Evolutionary conservation across 2,113 vertebrate genomes (phyloP).

Genomic region (Ailuropoda melanoleuca): DNA sequence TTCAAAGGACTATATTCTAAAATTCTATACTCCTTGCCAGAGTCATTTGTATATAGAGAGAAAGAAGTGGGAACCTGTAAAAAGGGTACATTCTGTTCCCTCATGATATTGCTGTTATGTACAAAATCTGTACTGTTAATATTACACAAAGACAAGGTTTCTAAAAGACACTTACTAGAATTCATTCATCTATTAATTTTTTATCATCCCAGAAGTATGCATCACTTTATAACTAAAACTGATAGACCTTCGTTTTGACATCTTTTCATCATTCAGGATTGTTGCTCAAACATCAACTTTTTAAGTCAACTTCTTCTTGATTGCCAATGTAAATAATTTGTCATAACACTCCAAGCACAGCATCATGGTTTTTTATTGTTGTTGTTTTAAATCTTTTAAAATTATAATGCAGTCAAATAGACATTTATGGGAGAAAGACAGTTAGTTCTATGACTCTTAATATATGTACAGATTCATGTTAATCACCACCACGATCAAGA

Average conservation of each 20-base stretch:
- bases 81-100: neutral
- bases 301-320: neutral
- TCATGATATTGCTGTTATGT: neutral
- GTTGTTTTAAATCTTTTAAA: neutral
- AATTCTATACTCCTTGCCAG: neutral
- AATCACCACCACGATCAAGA: neutral
- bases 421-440: neutral
- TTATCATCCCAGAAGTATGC: neutral
- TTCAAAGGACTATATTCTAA: neutral
- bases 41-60: neutral
- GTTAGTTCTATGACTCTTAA: neutral
- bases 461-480: neutral
- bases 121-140: neutral
- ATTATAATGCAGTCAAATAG: neutral
- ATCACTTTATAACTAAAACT: neutral
- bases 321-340: neutral
- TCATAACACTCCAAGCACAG: neutral
- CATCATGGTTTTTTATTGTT: neutral
- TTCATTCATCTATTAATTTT: neutral
- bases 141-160: neutral
- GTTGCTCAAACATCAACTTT: neutral
- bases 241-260: neutral
- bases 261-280: neutral
- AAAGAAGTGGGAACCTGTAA: neutral
- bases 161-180: neutral